Evolutionary conservation across 2,888 invertebrate genomes (phyloP).

Genomic region (Ornithoptera priamus): DNA sequence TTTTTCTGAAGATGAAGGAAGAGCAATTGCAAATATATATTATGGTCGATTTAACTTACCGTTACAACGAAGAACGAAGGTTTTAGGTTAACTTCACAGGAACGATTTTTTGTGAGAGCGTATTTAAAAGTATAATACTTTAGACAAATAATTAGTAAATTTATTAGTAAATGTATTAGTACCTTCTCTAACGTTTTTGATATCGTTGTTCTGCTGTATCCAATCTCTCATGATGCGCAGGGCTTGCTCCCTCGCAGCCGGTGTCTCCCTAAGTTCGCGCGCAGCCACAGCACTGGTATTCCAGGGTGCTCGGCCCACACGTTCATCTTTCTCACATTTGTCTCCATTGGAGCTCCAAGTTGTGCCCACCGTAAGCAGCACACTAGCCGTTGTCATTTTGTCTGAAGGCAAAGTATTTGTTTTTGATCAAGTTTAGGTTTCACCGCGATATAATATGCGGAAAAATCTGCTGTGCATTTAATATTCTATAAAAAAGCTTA

Average conservation of each 20-base stretch:
- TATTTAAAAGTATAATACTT: too few relatives aligned
- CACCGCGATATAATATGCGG: too few relatives aligned
- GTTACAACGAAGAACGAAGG: too few relatives aligned
- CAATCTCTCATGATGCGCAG: conserved; percentile 84
- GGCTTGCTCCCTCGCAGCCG: conserved; percentile 81
- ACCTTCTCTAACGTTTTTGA: conserved; percentile 84
- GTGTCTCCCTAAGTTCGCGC: conserved; percentile 85
- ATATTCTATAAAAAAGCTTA: too few relatives aligned
- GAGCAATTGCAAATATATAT: too few relatives aligned
- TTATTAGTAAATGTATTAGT: conserved; percentile 28
- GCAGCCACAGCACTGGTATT: conserved; percentile 78
- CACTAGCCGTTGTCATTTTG: conserved; percentile 68
- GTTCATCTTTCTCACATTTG: conserved; percentile 57
- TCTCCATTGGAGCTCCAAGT: conserved; percentile 60
- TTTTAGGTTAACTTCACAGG: too few relatives aligned
- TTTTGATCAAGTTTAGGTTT: too few relatives aligned
- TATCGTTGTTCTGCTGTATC: conserved; percentile 84
- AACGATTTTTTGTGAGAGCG: too few relatives aligned
- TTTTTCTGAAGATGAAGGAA: too few relatives aligned
- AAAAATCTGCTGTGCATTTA: too few relatives aligned
- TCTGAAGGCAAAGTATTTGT: conserved; percentile 11
- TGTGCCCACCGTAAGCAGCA: conserved; percentile 63
- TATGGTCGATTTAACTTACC: too few relatives aligned
- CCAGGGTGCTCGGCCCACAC: conserved; percentile 43
- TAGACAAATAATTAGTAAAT: too few relatives aligned